phyloP scores from a whole-genome alignment of 2,113 vertebrate genomes.

The Aythya baeri region DNA sequence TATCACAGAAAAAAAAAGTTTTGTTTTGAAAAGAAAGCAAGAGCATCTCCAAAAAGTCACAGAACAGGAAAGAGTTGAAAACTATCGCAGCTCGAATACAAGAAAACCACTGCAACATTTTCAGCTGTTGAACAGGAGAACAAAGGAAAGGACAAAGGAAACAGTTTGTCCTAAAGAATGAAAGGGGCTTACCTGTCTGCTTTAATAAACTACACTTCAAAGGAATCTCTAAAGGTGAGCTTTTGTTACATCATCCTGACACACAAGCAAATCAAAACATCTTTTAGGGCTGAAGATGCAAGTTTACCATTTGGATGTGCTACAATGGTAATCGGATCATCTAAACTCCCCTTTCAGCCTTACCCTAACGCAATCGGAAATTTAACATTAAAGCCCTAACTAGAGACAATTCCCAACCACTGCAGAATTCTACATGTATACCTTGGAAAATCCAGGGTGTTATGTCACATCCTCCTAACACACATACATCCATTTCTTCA shows the following conservation, averaged over 20 bases:
- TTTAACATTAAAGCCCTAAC: neutral
- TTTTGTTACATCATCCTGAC: neutral
- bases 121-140: neutral
- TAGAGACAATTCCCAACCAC: neutral
- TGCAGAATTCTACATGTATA: neutral
- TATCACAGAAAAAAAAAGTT: neutral
- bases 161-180: neutral
- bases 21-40: neutral
- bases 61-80: neutral
- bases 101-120: neutral
- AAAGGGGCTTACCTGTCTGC: neutral
- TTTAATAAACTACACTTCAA: neutral
- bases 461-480: neutral
- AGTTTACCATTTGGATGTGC: neutral
- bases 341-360: neutral
- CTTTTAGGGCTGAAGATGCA: neutral
- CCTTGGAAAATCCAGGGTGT: neutral
- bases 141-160: neutral
- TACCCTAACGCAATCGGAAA: neutral
- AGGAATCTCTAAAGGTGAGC: neutral
- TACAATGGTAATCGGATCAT: neutral
- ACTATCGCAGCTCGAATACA: neutral
- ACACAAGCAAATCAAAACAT: neutral
- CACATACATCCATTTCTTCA: neutral
- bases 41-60: neutral